A percentile compares a stretch with the other conserved stretches of the same genome.
Conservation (phyloP, 2,113 vertebrate genomes). For the Bubo blakistoni region DNA sequence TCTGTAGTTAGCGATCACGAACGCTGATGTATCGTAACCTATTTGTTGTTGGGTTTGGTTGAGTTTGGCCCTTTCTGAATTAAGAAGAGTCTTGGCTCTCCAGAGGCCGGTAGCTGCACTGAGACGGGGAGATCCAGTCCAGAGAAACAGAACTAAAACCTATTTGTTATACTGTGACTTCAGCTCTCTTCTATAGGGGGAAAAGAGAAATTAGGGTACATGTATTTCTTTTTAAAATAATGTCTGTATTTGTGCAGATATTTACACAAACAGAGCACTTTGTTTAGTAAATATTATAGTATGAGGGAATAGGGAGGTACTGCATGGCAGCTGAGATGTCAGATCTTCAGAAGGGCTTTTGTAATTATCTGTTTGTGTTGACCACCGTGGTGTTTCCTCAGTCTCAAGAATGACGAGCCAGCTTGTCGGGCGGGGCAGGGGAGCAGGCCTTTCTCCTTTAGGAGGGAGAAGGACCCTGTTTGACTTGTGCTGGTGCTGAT, state of each 20-base stretch:
- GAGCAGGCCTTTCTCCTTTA: accelerated
- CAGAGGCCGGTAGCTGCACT: not conserved
- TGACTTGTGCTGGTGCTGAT: not conserved
- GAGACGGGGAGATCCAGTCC: not conserved
- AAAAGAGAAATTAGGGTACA: not conserved
- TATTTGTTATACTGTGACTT: not conserved
- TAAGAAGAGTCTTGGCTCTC: not conserved
- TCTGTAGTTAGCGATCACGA: not conserved
- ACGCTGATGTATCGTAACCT: accelerated
- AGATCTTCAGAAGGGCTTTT: not conserved
- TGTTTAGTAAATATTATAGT: not conserved
- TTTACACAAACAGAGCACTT: not conserved
- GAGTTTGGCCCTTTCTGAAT: not conserved
- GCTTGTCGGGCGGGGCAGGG: accelerated
- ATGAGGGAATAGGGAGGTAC: not conserved
- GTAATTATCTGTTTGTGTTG: accelerated
- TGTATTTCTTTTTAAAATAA: not conserved
- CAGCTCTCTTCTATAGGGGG: not conserved
- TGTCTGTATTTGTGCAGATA: not conserved
- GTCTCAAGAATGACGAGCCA: accelerated
- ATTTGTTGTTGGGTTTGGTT: not conserved
- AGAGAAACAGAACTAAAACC: not conserved
- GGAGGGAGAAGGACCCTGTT: not conserved
- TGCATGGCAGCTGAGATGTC: not conserved
- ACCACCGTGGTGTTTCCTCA: not conserved